A percentile compares a stretch with the other conserved stretches of the same genome.
Conservation (phyloP, 2,888 invertebrate species). For the Amaurobius ferox region DNA sequence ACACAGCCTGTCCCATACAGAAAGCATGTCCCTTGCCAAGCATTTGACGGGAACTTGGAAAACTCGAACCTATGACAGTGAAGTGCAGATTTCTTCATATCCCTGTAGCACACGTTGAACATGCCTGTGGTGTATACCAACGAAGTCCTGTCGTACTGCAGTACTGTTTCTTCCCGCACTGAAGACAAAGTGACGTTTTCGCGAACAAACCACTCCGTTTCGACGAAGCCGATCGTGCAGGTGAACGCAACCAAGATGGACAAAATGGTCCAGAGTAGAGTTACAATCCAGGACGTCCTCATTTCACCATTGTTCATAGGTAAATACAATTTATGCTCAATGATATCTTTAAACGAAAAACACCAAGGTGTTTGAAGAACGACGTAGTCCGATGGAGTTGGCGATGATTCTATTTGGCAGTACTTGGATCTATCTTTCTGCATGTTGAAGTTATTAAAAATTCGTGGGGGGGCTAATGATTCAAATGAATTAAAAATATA, state of each 20-base stretch:
- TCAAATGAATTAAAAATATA: no score
- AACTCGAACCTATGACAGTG: constrained; percentile 65
- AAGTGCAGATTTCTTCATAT: constrained; percentile 41
- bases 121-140: constrained; percentile 60
- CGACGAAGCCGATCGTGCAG: constrained; percentile 78
- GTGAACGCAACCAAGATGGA: constrained; percentile 77
- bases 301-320: neutral
- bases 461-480: no score
- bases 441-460: neutral
- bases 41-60: constrained; percentile 74
- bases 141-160: constrained; percentile 47
- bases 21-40: constrained; percentile 77
- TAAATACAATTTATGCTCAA: neutral
- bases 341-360: neutral
- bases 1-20: constrained; percentile 77
- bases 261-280: constrained; percentile 77
- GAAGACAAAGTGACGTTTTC: constrained; percentile 40
- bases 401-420: neutral
- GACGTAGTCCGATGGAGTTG: neutral
- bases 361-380: neutral
- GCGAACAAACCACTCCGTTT: constrained; percentile 78
- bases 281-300: constrained; percentile 75
- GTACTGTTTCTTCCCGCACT: constrained; percentile 2
- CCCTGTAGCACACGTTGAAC: constrained; percentile 58
- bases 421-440: neutral